These are phyloP conservation scores for Mus caroli DNA, from an alignment of 2,797 vertebrate species.

Conservation along the genomic window DNA sequence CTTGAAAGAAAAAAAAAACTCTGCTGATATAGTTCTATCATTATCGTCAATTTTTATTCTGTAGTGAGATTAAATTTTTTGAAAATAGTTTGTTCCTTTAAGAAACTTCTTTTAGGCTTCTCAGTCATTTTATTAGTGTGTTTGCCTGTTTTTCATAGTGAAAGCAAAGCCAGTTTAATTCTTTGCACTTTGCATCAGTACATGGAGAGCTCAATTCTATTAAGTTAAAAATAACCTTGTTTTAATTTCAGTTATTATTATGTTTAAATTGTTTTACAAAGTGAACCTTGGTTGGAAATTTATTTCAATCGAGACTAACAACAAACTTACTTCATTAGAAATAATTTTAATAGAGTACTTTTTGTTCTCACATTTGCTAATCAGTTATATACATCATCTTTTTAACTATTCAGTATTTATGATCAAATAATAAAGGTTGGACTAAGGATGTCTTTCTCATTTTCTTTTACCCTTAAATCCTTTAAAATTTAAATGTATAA, in stretches of 20 bases:
- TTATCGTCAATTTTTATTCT: neutral
- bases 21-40: neutral
- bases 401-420: neutral
- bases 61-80: neutral
- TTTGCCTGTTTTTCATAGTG: slow-evolving; percentile 28
- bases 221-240: slow-evolving; percentile 44
- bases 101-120: neutral
- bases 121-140: neutral
- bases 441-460: neutral
- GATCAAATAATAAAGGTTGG: slow-evolving; percentile 6
- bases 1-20: neutral
- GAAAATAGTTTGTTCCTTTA: neutral
- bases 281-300: neutral
- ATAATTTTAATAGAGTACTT: neutral
- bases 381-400: neutral
- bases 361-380: neutral
- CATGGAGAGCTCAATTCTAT: neutral
- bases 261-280: slow-evolving; percentile 26
- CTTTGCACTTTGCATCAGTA: neutral
- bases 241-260: slow-evolving; percentile 42
- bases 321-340: neutral
- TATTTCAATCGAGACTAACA: slow-evolving; percentile 28
- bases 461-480: neutral
- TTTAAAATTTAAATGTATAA: neutral
- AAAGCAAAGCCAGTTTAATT: slow-evolving; percentile 13